These are phyloP conservation scores for Nannoperca australis DNA, from an alignment of 2,797 vertebrate species.

Conservation along the genomic window DNA sequence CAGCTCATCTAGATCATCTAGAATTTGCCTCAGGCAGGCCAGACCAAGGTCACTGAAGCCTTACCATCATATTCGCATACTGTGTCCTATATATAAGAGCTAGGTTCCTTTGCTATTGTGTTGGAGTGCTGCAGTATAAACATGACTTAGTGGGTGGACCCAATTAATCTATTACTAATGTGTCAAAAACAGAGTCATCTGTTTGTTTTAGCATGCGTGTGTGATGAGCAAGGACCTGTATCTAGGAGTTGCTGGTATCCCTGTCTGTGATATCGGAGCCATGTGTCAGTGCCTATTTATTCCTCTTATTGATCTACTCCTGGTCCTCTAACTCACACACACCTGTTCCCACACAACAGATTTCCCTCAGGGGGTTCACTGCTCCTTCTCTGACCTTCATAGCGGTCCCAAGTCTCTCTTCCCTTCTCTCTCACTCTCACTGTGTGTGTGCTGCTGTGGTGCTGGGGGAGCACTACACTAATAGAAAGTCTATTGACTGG, in stretches of 20 bases:
- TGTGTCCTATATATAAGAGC: conserved; percentile 24
- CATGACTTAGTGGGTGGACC: conserved; percentile 22
- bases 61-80: conserved; percentile 46
- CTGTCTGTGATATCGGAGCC: conserved; percentile 53
- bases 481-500: conserved; percentile 85
- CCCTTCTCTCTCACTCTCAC: conserved; percentile 21
- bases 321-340: conserved; percentile 41
- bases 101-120: conserved; percentile 16
- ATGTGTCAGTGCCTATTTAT: conserved; percentile 69
- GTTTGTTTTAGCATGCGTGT: conserved; percentile 8
- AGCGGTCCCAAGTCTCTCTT: conserved; percentile 49
- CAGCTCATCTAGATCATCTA: conserved; percentile 64
- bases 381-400: conserved; percentile 71
- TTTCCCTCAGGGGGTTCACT: conserved; percentile 52
- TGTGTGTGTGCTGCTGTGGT: conserved; percentile 62
- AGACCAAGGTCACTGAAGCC: conserved; percentile 66
- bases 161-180: conserved; percentile 23
- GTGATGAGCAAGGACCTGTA: conserved; percentile 27
- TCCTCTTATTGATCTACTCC: conserved; percentile 74
- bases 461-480: conserved; percentile 75
- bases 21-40: conserved; percentile 55
- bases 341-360: conserved; percentile 33
- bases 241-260: conserved; percentile 37
- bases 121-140: neutral
- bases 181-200: conserved; percentile 26